A percentile compares a stretch with the other conserved stretches of the same genome.
phyloP scores from a whole-genome alignment of 2,797 vertebrate genomes.

The Eupleurogrammus muticus region DNA sequence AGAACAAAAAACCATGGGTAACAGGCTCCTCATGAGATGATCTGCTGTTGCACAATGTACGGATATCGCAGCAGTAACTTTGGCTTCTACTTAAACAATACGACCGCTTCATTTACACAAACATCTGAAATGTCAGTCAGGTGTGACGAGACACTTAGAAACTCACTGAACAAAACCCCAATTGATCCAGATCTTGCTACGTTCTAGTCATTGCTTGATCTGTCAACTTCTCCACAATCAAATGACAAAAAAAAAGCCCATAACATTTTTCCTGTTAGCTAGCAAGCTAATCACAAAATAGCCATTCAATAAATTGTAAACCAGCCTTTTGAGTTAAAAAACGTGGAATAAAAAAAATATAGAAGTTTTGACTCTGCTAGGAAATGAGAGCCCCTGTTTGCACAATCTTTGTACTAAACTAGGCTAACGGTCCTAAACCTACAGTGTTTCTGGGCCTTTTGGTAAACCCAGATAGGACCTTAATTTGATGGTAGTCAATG shows the following conservation, averaged over 20 bases:
- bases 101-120: background rate
- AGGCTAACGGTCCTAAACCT: background rate
- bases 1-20: background rate
- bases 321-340: background rate
- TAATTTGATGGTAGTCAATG: too few relatives aligned
- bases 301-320: too few relatives aligned
- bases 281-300: too few relatives aligned
- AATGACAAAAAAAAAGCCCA: background rate
- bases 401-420: background rate
- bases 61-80: constrained; percentile 28
- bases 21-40: constrained; percentile 2
- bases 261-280: background rate
- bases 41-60: constrained; percentile 12
- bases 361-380: background rate
- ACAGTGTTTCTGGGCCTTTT: too few relatives aligned
- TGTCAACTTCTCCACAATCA: background rate
- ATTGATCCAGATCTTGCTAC: background rate
- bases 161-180: background rate
- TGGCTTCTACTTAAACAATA: constrained; percentile 34
- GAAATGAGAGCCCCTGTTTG: background rate
- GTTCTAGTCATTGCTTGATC: background rate
- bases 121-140: background rate
- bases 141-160: constrained; percentile 4
- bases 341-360: background rate
- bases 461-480: too few relatives aligned